Conservation (phyloP, 2,888 invertebrate genomes). For the Spicauda simplicius region DNA sequence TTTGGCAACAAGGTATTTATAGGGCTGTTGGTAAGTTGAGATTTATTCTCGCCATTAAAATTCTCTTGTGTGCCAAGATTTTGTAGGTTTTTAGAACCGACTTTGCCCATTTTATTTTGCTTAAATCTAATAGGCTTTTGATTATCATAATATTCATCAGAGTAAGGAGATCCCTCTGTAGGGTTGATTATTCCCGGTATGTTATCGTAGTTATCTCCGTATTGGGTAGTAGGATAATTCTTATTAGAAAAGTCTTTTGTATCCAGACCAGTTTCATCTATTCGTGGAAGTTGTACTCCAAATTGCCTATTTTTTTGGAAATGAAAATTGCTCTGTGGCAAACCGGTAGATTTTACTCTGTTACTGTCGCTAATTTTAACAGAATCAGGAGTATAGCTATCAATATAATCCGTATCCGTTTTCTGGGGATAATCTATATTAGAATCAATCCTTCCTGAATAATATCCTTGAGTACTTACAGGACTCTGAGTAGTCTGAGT, state of each 20-base stretch:
- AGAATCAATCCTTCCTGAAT: background rate
- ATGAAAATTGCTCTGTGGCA: background rate
- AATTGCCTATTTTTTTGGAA: background rate
- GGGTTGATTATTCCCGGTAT: background rate
- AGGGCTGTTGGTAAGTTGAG: no score
- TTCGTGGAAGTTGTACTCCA: background rate
- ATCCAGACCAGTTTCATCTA: background rate
- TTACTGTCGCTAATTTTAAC: background rate
- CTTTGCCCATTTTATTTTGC: background rate
- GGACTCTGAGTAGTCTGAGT: constrained; percentile 14
- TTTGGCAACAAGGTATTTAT: no score
- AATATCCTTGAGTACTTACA: background rate
- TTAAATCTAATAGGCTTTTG: background rate
- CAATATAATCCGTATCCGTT: background rate
- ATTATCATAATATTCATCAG: background rate
- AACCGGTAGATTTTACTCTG: background rate
- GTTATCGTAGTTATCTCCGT: background rate
- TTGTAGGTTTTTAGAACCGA: background rate
- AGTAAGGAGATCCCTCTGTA: background rate
- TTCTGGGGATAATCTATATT: background rate
- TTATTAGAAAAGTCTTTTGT: background rate
- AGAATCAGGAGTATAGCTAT: background rate
- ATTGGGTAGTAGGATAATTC: background rate
- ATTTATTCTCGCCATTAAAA: no score
- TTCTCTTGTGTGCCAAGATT: background rate